A percentile compares a stretch with the other conserved stretches of the same genome.
phyloP scores from a whole-genome alignment of 1,140 invertebrate species.

The Mactra quadrangularis region DNA sequence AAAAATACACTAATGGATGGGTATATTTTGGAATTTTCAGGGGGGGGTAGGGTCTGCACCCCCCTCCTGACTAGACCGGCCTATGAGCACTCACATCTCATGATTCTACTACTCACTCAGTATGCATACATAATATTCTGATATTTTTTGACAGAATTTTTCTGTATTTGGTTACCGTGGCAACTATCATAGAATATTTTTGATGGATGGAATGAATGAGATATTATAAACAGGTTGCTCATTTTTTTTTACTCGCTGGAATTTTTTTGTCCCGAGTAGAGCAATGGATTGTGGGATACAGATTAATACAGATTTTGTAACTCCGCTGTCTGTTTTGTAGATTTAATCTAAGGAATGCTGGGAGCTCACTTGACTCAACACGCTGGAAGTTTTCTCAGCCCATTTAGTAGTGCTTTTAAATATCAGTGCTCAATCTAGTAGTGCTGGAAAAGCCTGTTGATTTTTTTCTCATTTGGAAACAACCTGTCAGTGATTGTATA shows the following conservation, averaged over 20 bases:
- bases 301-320: not conserved
- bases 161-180: slow-evolving; percentile 55
- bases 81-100: too few relatives aligned
- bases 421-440: too few relatives aligned
- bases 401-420: not conserved
- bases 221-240: slow-evolving; percentile 30
- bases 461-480: too few relatives aligned
- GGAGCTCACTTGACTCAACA: not conserved
- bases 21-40: too few relatives aligned
- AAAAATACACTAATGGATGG: too few relatives aligned
- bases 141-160: slow-evolving; percentile 62
- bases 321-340: not conserved
- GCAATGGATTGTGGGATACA: not conserved
- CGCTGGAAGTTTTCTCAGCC: not conserved
- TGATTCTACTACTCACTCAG: too few relatives aligned
- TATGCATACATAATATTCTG: too few relatives aligned
- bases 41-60: too few relatives aligned
- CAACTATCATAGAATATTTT: slow-evolving; percentile 41
- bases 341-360: not conserved
- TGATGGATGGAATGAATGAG: slow-evolving; percentile 38
- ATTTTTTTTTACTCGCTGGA: not conserved
- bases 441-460: too few relatives aligned
- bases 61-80: too few relatives aligned
- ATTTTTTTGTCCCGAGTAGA: not conserved
- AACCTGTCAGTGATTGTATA: too few relatives aligned